Evolutionary conservation across 2,113 vertebrate genomes (phyloP), one percentile per base, ranked within the genome.

Genomic region (Aspidoscelis tigris): DNA sequence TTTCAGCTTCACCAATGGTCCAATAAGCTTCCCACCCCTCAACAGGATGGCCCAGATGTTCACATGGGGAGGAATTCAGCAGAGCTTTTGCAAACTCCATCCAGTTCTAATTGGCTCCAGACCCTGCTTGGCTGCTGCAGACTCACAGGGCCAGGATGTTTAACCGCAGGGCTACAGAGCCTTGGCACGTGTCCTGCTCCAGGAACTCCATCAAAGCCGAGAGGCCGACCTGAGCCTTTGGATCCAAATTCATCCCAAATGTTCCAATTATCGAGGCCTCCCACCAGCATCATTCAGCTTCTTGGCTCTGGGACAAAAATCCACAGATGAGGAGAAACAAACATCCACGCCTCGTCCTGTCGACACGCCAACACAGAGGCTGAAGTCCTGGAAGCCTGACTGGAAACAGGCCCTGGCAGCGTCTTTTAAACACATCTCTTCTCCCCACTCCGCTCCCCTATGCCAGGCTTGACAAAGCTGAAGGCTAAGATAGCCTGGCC

Each of bases 181-280:
- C 61, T 71, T 21, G 83, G 87, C 53, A 65, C 43, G 55, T 24
- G 18, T 83, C 86, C 79, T 89, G 78, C 80, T 22, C 44, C 70
- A 79, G 84, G 58, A 89, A 81, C 70, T 72, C 47, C 84, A 86
- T 85, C 89, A 85, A 85, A 86, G 82, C 65, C 3, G 21, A 79
- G 43, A 79, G 0, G 6, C 65, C 26, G 0, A 43, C 86, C 87
- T 70, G 58, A 65, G 14, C 2, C 78, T 65, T 83, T 83, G 76
- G 87, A 82, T 72, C 81, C 80, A 72, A n/a, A 85, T 83, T 71
- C 18, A 43, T 88, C 53, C 91, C 91, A 83, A 84, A 83, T 83
- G 84, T 87, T 69, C 68, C 9, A n/a, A 72, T 81, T 65, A 50
- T 7, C 2, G 7, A 1, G 0, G 72, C 80, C 79, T 71, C 84